Evolutionary conservation across 2,888 invertebrate species (phyloP).

Genomic region (Dasysyrphus tricinctus): DNA sequence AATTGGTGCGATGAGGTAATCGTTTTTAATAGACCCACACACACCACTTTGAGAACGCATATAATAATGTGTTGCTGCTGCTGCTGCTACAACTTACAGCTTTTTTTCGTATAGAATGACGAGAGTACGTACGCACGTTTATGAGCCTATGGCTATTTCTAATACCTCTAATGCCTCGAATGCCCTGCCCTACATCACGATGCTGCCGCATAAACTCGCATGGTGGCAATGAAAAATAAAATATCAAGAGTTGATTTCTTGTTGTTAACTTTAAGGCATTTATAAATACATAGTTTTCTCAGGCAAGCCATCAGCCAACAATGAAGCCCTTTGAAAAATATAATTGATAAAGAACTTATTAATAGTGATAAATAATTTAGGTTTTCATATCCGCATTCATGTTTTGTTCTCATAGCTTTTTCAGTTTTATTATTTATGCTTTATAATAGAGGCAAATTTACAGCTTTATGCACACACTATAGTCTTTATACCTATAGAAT

Average conservation of each 20-base stretch:
- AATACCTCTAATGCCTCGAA: background rate
- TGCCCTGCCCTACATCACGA: constrained; percentile 57
- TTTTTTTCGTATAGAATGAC: constrained; percentile 34
- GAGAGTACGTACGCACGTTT: background rate
- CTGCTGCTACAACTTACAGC: constrained; percentile 43
- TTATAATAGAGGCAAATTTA: constrained; percentile 53
- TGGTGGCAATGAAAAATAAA: constrained; percentile 66
- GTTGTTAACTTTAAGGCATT: background rate
- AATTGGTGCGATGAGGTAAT: constrained; percentile 74
- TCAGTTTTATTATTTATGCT: constrained; percentile 25
- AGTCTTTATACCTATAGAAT: background rate
- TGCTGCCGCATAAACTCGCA: constrained; percentile 40
- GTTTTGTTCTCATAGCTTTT: constrained; percentile 28
- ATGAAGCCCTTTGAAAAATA: constrained; percentile 53
- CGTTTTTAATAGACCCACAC: constrained; percentile 66
- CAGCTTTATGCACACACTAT: constrained; percentile 46
- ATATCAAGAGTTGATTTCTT: constrained; percentile 34
- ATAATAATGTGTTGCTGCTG: constrained; percentile 22
- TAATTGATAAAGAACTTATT: constrained; percentile 51
- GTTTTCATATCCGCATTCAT: constrained; percentile 54
- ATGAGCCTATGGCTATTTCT: background rate
- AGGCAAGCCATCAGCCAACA: background rate
- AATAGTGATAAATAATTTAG: constrained; percentile 44
- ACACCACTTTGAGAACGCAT: constrained; percentile 48
- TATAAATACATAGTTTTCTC: background rate